Evolutionary conservation across 2,113 vertebrate species (phyloP).

Genomic region (Mellivora capensis): DNA sequence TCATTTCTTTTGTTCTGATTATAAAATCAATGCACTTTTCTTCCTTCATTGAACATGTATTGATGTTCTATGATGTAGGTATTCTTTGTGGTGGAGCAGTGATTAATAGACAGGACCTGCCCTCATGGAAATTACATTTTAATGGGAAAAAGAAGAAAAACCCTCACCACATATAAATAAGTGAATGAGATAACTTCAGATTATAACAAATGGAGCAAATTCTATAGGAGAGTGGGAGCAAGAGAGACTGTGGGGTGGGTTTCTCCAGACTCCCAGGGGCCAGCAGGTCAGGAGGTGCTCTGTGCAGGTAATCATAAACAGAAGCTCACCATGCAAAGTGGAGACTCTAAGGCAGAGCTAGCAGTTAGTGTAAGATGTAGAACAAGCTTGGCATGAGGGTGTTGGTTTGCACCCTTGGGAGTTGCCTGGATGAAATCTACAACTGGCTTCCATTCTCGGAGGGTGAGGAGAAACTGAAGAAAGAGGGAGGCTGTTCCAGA

Average conservation of each 20-base stretch:
- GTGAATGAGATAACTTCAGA: background rate
- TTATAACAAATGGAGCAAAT: background rate
- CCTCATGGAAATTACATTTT: background rate
- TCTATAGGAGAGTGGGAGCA: background rate
- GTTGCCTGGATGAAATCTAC: background rate
- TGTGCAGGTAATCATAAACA: background rate
- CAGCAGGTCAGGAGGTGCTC: background rate
- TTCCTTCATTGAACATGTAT: background rate
- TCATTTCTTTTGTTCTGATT: background rate
- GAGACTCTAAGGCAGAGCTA: background rate
- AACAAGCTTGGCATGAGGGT: background rate
- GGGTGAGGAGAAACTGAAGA: background rate
- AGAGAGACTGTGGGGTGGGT: background rate
- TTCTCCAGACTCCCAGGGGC: background rate
- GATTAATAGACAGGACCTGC: background rate
- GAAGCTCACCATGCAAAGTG: background rate
- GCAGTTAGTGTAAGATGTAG: background rate
- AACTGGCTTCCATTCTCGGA: background rate
- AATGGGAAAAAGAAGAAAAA: background rate
- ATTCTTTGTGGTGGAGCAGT: background rate
- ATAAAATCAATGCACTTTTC: background rate
- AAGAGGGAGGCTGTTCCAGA: background rate
- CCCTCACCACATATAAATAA: background rate
- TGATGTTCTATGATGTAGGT: background rate
- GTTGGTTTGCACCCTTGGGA: background rate